These are phyloP conservation scores for Serinus canaria DNA, from an alignment of 2,113 vertebrate genomes.

Conservation along the genomic window DNA sequence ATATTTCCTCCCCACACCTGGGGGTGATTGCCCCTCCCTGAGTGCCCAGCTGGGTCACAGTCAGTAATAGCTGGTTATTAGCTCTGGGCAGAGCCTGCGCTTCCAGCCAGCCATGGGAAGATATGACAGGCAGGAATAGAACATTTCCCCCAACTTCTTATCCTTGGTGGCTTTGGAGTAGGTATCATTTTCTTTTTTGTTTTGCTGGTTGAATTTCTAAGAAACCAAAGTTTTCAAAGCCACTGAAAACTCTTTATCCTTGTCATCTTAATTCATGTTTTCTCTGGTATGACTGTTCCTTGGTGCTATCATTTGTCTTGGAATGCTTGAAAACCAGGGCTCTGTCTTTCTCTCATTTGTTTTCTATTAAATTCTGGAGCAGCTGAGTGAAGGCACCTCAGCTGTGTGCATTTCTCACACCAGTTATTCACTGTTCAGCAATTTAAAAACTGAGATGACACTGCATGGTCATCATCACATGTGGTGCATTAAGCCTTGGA, in stretches of 20 bases:
- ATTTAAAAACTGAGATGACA: not conserved
- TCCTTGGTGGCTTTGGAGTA: not conserved
- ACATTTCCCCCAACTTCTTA: not conserved
- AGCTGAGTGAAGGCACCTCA: not conserved
- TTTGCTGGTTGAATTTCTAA: not conserved
- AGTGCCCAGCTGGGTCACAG: constrained; percentile 30
- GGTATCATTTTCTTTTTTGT: not conserved
- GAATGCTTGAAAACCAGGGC: not conserved
- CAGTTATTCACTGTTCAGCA: not conserved
- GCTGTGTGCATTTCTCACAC: not conserved
- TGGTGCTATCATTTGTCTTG: not conserved
- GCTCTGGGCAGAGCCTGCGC: not conserved
- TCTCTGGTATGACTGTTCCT: not conserved
- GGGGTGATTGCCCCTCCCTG: not conserved
- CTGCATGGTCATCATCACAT: not conserved
- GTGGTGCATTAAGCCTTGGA: not conserved
- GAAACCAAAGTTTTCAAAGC: not conserved
- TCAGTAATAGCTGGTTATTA: constrained; percentile 43
- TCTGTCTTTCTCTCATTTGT: not conserved
- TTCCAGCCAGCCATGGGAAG: not conserved
- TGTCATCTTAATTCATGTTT: not conserved
- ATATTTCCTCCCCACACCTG: not conserved
- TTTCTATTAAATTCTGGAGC: not conserved
- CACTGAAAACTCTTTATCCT: not conserved
- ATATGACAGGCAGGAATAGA: not conserved